Percentiles rank a stretch among this genome's conserved stretches.
phyloP scores from a whole-genome alignment of 1,140 invertebrate genomes.

The Achroia grisella region DNA sequence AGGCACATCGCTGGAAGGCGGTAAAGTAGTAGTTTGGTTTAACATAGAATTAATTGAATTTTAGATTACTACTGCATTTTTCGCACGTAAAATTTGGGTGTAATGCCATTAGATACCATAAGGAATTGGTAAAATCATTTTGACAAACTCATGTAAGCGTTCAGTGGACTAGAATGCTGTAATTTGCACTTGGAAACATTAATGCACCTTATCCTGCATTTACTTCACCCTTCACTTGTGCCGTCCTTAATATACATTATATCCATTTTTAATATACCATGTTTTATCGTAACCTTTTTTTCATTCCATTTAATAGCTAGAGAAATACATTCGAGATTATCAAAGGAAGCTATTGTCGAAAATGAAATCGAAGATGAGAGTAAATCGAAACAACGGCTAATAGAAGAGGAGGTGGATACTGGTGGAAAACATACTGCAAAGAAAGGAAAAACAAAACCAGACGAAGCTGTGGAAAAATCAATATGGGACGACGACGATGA shows the following conservation, averaged over 20 bases:
- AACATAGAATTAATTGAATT: slow-evolving; percentile 24
- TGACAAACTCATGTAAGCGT: slow-evolving; percentile 32
- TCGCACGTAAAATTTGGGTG: slow-evolving; percentile 49
- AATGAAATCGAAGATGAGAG: slow-evolving; percentile 46
- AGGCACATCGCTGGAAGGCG: slow-evolving; percentile 21
- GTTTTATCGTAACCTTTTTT: slow-evolving; percentile 45
- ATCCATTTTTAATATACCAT: slow-evolving; percentile 30
- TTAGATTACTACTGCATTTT: slow-evolving; percentile 43
- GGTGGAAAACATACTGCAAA: slow-evolving; percentile 30
- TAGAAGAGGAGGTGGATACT: slow-evolving; percentile 27
- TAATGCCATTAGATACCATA: slow-evolving; percentile 35
- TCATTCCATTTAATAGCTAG: slow-evolving; percentile 66
- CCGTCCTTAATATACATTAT: slow-evolving; percentile 37
- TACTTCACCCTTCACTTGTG: slow-evolving; percentile 39
- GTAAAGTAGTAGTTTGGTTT: slow-evolving; percentile 48
- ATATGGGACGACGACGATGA: slow-evolving; percentile 53
- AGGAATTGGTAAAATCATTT: slow-evolving; percentile 19
- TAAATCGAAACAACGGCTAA: slow-evolving; percentile 25
- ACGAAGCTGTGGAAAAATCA: slow-evolving; percentile 49
- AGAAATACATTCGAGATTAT: slow-evolving; percentile 68
- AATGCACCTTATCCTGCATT: slow-evolving; percentile 32
- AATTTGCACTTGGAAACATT: slow-evolving; percentile 35
- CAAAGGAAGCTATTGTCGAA: slow-evolving; percentile 51
- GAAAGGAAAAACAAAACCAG: slow-evolving; percentile 47
- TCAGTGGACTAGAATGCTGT: slow-evolving; percentile 57